phyloP scores from a whole-genome alignment of 2,113 vertebrate genomes.

The Electrona antarctica region DNA sequence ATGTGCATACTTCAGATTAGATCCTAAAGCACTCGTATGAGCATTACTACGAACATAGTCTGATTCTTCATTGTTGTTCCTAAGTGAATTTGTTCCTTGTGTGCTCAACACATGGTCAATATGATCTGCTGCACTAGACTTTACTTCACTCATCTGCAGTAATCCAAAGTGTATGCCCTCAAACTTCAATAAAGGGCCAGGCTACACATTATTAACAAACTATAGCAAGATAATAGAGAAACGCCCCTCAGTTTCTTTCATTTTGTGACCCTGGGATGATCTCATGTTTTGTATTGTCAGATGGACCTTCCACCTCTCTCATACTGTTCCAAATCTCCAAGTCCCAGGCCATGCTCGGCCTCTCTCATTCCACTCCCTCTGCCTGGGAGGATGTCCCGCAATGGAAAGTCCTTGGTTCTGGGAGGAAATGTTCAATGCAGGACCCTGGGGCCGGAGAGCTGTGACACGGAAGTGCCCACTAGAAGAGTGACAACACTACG shows the following conservation, averaged over 20 bases:
- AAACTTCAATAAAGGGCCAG: background rate
- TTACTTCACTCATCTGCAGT: background rate
- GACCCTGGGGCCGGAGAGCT: constrained; percentile 50
- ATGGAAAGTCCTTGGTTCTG: constrained; percentile 76
- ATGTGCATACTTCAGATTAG: too few relatives aligned
- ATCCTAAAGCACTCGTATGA: too few relatives aligned
- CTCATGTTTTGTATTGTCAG: constrained; percentile 16
- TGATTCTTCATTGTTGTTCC: too few relatives aligned
- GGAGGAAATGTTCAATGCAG: constrained; percentile 69
- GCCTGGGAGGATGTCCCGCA: constrained; percentile 72
- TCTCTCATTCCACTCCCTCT: constrained; percentile 40
- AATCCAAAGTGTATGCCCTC: background rate
- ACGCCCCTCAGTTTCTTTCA: background rate
- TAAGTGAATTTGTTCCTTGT: too few relatives aligned
- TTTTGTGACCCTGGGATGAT: constrained; percentile 36
- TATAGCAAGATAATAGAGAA: background rate
- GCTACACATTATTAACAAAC: background rate
- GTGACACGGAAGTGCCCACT: constrained; percentile 71
- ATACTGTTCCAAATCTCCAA: background rate
- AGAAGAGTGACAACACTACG: constrained; percentile 64
- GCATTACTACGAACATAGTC: too few relatives aligned
- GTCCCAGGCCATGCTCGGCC: constrained; percentile 33
- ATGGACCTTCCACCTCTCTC: constrained; percentile 16
- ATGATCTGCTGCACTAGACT: background rate
- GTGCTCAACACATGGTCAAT: too few relatives aligned